A percentile compares a stretch with the other conserved stretches of the same genome.
These are phyloP conservation scores for Centrocercus urophasianus DNA, from an alignment of 2,113 vertebrate genomes.

Conservation along the genomic window DNA sequence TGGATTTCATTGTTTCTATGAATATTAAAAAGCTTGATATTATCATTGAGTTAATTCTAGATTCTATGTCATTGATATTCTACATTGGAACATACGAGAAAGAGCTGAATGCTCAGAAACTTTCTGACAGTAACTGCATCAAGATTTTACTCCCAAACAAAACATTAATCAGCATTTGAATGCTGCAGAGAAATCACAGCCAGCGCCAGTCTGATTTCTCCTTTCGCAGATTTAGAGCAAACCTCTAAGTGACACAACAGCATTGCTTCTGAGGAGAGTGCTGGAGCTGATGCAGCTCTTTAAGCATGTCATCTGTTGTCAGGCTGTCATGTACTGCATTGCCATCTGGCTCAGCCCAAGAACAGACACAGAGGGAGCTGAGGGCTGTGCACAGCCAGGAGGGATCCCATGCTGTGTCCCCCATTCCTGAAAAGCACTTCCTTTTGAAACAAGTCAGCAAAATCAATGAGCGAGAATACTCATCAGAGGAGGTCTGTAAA, in stretches of 20 bases:
- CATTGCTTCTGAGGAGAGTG: background rate
- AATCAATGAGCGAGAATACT: background rate
- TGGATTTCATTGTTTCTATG: background rate
- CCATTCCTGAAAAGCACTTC: background rate
- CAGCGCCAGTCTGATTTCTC: background rate
- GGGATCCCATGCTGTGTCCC: accelerated
- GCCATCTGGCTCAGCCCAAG: constrained; percentile 23
- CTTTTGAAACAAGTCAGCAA: background rate
- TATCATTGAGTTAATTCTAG: background rate
- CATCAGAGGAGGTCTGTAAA: background rate
- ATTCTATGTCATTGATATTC: background rate
- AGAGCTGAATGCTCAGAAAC: background rate
- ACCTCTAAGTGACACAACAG: background rate
- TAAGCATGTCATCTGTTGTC: background rate
- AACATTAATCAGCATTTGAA: background rate
- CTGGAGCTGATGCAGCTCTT: background rate
- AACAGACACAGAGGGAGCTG: background rate
- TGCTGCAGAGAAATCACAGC: background rate
- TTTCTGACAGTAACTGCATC: background rate
- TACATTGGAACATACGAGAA: background rate
- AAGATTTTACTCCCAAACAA: background rate
- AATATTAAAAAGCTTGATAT: background rate
- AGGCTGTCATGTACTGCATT: background rate
- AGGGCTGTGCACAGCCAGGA: background rate
- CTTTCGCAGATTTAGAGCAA: background rate